These are phyloP conservation scores for Trachelus iudaicus DNA, from an alignment of 2,888 invertebrate genomes.

Conservation along the genomic window DNA sequence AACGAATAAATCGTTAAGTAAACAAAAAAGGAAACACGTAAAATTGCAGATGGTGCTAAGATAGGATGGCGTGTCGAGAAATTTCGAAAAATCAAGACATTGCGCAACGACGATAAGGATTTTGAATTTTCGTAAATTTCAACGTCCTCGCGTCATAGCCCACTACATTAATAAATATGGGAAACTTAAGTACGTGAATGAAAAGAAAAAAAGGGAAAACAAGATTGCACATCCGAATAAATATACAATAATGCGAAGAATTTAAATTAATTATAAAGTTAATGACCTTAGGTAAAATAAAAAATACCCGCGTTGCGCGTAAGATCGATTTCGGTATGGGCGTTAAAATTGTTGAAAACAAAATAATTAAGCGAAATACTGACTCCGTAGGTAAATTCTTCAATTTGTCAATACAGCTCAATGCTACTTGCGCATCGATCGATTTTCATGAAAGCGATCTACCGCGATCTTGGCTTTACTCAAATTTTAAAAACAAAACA, in stretches of 20 bases:
- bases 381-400: not conserved
- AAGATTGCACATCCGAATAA: slow-evolving; percentile 21
- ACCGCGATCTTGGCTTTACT: not conserved
- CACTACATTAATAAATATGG: not conserved
- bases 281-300: slow-evolving; percentile 31
- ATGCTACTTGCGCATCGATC: not conserved
- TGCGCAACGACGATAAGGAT: not conserved
- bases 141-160: not conserved
- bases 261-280: slow-evolving; percentile 31
- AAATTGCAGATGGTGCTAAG: not conserved
- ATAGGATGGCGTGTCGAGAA: too few relatives aligned
- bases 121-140: not conserved
- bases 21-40: slow-evolving; percentile 19
- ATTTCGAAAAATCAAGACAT: not conserved
- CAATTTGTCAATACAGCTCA: too few relatives aligned
- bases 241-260: slow-evolving; percentile 44
- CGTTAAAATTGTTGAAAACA: slow-evolving; percentile 6
- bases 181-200: not conserved
- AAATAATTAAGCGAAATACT: slow-evolving; percentile 5
- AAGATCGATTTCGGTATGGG: slow-evolving; percentile 12
- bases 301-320: slow-evolving; percentile 30
- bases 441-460: not conserved
- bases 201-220: not conserved
- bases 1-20: slow-evolving; percentile 14
- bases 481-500: not conserved